Conservation (phyloP, 2,113 vertebrate species). For the Ailuropoda melanoleuca region DNA sequence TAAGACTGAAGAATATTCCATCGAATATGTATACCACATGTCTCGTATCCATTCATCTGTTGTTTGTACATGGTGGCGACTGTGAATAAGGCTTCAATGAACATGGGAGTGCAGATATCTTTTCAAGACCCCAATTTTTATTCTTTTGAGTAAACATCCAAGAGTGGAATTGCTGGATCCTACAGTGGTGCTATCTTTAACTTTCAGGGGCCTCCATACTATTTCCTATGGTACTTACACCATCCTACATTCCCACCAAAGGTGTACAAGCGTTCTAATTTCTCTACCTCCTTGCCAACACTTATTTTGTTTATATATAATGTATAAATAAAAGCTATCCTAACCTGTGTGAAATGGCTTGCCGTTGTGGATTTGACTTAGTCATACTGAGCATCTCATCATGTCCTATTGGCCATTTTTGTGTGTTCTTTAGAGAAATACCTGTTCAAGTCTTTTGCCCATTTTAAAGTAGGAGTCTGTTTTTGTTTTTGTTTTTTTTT, state of each 20-base stretch:
- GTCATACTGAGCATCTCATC: neutral
- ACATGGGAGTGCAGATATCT: too few relatives aligned
- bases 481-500: neutral
- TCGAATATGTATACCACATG: rapidly evolving
- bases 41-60: neutral
- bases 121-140: neutral
- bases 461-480: neutral
- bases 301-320: too few relatives aligned
- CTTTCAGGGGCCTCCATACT: neutral
- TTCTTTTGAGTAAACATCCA: neutral
- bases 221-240: neutral
- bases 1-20: too few relatives aligned
- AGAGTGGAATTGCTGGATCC: neutral
- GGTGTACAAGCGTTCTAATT: neutral
- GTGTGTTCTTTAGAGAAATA: neutral
- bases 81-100: neutral
- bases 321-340: neutral
- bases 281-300: neutral
- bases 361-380: neutral
- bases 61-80: neutral
- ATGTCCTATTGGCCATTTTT: neutral
- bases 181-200: neutral
- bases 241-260: neutral
- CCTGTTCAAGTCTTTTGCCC: neutral
- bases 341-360: neutral